Conservation (phyloP, 2,888 invertebrate genomes). For the Thyatira batis region DNA sequence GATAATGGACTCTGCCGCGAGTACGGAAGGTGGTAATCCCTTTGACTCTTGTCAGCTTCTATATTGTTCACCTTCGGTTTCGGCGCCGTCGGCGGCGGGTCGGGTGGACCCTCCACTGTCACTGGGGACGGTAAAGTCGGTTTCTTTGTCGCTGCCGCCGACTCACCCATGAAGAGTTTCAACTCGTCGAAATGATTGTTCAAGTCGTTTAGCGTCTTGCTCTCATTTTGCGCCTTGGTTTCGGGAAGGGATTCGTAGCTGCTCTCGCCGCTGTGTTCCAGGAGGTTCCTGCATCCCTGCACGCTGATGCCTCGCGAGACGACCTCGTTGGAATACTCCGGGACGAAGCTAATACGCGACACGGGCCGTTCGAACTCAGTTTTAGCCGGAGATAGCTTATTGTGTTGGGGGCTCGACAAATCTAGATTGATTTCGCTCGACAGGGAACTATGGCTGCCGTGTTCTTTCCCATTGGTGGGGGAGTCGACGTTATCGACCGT, state of each 20-base stretch:
- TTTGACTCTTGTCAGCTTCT: slow-evolving; percentile 55
- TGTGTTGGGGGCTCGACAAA: slow-evolving; percentile 75
- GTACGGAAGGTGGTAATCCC: slow-evolving; percentile 54
- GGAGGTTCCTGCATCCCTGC: slow-evolving; percentile 59
- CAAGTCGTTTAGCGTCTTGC: slow-evolving; percentile 47
- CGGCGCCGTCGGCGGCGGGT: slow-evolving; percentile 45
- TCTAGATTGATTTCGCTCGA: slow-evolving; percentile 83
- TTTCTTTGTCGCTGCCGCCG: slow-evolving; percentile 38
- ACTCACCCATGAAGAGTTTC: slow-evolving; percentile 59
- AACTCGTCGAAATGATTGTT: slow-evolving; percentile 63
- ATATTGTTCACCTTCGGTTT: slow-evolving; percentile 55
- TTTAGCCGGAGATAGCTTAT: slow-evolving; percentile 61
- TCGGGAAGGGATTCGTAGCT: slow-evolving; percentile 61
- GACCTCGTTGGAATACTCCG: slow-evolving; percentile 69
- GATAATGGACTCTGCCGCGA: slow-evolving; percentile 79
- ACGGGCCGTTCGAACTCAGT: slow-evolving; percentile 66
- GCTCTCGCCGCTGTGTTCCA: slow-evolving; percentile 67
- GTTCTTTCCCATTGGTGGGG: slow-evolving; percentile 67
- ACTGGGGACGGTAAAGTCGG: slow-evolving; percentile 53
- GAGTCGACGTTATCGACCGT: slow-evolving; percentile 76
- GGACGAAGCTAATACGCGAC: slow-evolving; percentile 61
- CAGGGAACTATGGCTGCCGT: slow-evolving; percentile 72
- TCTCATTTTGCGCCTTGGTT: slow-evolving; percentile 47
- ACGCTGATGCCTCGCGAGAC: slow-evolving; percentile 70
- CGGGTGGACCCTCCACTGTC: slow-evolving; percentile 36